Base-by-base conservation (phyloP, 2,888 invertebrate genomes). In the Cantharis rufa region DNA sequence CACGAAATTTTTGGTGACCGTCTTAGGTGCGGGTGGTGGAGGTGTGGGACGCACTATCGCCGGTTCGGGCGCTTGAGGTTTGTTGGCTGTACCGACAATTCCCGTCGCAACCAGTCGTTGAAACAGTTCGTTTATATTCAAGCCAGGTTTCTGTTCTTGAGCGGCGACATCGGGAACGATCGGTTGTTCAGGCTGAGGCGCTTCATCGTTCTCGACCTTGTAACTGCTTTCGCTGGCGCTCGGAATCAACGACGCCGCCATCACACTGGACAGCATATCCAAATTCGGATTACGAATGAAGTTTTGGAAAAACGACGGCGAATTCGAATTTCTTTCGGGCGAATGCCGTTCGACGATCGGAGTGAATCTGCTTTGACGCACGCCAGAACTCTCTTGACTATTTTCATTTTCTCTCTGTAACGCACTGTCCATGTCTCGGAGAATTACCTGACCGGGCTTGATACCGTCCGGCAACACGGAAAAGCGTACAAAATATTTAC, bases 61-160 rank as follows among this genome's bases (percentile, higher is more conserved):
- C 15, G 86, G 0, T 83, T 83, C 70, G 3, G 63, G 71, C 61
- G 62, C 27, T 9, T 87, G 86, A 1, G 82, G 79, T 11, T 18
- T 11, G 69, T 80, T 15, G 62, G 78, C 69, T 28, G 84, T 85
- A 15, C 90, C 91, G 48, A 96, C 92, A 70, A 96, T 93, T n/a
- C 96, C 98, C 1, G 95, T 94, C 0, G 94, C 94, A 1, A 97
- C 93, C 9, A 98, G 88, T 87, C 96, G 95, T 79, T 95, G 93
- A 85, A 97, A 95, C 27, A 98, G 89, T 81, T 96, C 95, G 78
- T 92, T 94, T 21, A 98, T 94, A 84, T 96, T 95, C 2, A 93
- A 86, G 24, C 82, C 74, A 9, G 84, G 74, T 21, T 81, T 79
- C 68, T 80, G 70, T 66, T 85, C 77, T 18, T 61, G 24, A 7